Percentiles rank a stretch among this genome's conserved stretches.
Conservation (phyloP, 2,888 invertebrate species). For the Toxonevra muliebris region DNA sequence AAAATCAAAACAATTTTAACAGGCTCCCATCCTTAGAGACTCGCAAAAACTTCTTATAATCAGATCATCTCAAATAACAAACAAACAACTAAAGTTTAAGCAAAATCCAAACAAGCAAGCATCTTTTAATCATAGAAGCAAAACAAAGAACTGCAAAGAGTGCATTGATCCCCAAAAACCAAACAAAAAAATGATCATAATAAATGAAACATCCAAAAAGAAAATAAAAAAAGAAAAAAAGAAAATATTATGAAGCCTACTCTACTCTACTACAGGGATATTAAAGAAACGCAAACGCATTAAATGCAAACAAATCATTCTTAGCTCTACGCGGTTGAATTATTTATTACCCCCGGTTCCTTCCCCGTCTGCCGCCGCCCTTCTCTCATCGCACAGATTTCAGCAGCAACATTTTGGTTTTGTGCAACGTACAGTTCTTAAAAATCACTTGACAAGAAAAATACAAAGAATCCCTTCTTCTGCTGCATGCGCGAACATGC, state of each 20-base stretch:
- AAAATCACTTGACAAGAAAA: slow-evolving; percentile 10
- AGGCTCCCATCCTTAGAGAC: no score
- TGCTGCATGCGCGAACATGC: no score
- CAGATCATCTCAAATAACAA: slow-evolving; percentile 36
- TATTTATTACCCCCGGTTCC: no score
- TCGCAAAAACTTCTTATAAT: not conserved
- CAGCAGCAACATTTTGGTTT: no score
- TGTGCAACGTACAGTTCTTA: slow-evolving; percentile 9
- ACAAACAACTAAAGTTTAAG: slow-evolving; percentile 13
- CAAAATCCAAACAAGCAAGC: slow-evolving; percentile 21
- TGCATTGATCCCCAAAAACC: slow-evolving; percentile 42
- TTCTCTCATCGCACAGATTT: not conserved
- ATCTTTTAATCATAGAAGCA: slow-evolving; percentile 40
- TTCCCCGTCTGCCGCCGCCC: no score
- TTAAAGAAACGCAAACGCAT: slow-evolving; percentile 20
- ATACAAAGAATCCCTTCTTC: not conserved
- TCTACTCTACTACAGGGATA: slow-evolving; percentile 3
- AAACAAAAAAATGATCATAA: not conserved
- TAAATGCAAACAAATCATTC: slow-evolving; percentile 17
- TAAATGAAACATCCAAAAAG: not conserved
- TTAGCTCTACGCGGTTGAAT: no score
- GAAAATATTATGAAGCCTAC: not conserved
- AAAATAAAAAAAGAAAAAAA: not conserved
- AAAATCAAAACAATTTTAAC: not conserved
- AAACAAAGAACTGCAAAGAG: slow-evolving; percentile 40